Percentiles rank a stretch among this genome's conserved stretches.
Conservation (phyloP, 2,888 invertebrate species). For the Polietes domitor region DNA sequence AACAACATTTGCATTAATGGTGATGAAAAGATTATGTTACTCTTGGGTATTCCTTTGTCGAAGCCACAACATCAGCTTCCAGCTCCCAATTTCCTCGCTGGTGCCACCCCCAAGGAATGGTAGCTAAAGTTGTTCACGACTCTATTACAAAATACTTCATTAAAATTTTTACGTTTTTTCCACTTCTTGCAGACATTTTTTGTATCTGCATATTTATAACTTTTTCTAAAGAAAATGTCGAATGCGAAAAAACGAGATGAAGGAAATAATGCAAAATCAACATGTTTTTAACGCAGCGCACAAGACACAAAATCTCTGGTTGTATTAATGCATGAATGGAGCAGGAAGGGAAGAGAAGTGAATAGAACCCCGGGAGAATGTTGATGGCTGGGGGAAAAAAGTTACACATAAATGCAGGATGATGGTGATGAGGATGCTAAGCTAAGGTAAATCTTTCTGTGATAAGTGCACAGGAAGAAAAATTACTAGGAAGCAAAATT, state of each 20-base stretch:
- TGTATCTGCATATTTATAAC: conserved; percentile 32
- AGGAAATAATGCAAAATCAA: conserved; percentile 63
- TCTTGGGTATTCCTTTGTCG: conserved; percentile 61
- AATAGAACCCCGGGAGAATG: conserved; percentile 57
- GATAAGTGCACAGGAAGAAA: conserved; percentile 7
- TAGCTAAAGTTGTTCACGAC: conserved; percentile 40
- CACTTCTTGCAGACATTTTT: too few species aligned
- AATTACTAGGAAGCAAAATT: neutral
- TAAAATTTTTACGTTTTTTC: conserved; percentile 55
- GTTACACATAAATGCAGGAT: conserved; percentile 48
- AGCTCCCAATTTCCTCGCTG: neutral
- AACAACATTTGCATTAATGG: conserved; percentile 56
- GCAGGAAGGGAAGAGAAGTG: conserved; percentile 34
- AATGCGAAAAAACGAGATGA: neutral
- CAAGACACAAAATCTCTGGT: conserved; percentile 12
- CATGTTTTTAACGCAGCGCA: conserved; percentile 41
- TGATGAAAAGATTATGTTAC: conserved; percentile 67
- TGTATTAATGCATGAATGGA: conserved; percentile 54
- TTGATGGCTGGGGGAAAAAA: conserved; percentile 34
- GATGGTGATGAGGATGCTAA: conserved; percentile 45
- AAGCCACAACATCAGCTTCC: conserved; percentile 2
- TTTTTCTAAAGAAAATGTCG: conserved; percentile 40
- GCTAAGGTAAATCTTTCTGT: conserved; percentile 45
- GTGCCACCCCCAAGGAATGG: neutral
- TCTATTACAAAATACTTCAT: conserved; percentile 66